These are phyloP conservation scores for Pantherophis guttatus DNA, from an alignment of 2,113 vertebrate species.

Conservation along the genomic window DNA sequence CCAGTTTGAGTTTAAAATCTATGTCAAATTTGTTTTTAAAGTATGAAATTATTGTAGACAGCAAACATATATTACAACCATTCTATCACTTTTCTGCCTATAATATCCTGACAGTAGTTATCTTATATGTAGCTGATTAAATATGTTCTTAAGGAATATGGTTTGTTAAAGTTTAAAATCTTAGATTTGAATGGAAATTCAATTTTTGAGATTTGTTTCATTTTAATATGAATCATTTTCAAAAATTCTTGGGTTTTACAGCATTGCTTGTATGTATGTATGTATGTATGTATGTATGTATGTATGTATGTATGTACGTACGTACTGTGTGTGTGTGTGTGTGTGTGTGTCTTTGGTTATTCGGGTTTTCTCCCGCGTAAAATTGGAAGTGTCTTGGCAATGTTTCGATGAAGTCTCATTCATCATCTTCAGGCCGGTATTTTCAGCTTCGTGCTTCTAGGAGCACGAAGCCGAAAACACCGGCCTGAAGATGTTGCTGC, in stretches of 20 bases:
- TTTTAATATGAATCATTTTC: not conserved
- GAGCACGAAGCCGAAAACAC: too few relatives aligned
- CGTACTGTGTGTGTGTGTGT: too few relatives aligned
- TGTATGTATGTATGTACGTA: too few relatives aligned
- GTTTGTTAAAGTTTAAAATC: not conserved
- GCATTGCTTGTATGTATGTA: not conserved
- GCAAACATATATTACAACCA: not conserved
- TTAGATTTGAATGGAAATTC: not conserved
- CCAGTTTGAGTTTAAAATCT: not conserved
- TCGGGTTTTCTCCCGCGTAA: too few relatives aligned
- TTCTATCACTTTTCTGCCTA: not conserved
- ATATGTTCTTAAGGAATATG: not conserved
- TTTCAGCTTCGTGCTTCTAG: too few relatives aligned
- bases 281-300: too few relatives aligned
- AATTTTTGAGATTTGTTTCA: not conserved
- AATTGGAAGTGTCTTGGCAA: too few relatives aligned
- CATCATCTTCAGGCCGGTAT: too few relatives aligned
- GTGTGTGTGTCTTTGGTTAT: too few relatives aligned
- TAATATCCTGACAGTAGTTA: not conserved
- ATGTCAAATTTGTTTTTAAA: not conserved
- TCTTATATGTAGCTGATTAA: not conserved
- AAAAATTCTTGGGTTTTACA: not conserved
- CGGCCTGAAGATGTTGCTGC: too few relatives aligned
- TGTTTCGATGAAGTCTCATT: too few relatives aligned
- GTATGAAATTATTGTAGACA: not conserved